Evolutionary conservation across 1,140 invertebrate genomes (phyloP).

Genomic region (Palaemon carinicauda): DNA sequence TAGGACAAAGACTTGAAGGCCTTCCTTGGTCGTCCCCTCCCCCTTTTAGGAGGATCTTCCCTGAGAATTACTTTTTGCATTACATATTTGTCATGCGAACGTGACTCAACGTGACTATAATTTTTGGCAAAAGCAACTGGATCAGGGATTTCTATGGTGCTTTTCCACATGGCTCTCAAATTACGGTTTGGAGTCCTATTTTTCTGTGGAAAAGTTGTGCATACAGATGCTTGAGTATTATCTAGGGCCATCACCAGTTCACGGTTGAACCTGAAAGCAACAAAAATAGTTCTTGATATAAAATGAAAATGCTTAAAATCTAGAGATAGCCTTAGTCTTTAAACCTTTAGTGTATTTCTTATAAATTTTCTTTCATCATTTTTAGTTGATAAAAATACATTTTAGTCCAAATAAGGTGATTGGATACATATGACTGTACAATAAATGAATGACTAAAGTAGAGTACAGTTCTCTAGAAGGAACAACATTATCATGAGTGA

Average conservation of each 20-base stretch:
- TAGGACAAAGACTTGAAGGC: background rate
- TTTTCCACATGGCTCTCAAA: slow-evolving; percentile 30
- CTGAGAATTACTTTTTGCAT: slow-evolving; percentile 29
- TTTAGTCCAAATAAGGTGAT: no score
- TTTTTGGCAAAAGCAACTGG: slow-evolving; percentile 32
- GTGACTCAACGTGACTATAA: slow-evolving; percentile 18
- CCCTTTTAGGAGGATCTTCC: background rate
- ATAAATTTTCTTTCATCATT: no score
- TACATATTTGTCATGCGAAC: slow-evolving; percentile 22
- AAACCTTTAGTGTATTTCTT: no score
- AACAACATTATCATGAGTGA: no score
- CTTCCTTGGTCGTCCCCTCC: slow-evolving; percentile 34
- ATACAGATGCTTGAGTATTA: background rate
- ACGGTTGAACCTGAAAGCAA: slow-evolving; percentile 36
- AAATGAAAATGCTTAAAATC: no score
- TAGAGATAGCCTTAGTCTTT: no score
- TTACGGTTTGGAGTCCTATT: background rate
- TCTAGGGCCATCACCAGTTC: slow-evolving; percentile 35
- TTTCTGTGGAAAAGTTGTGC: background rate
- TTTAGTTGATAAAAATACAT: no score
- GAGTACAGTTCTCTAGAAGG: no score
- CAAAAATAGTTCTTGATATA: no score
- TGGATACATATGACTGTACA: no score
- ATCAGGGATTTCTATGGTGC: slow-evolving; percentile 33
- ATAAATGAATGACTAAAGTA: no score